A percentile compares a stretch with the other conserved stretches of the same genome.
Conservation (phyloP, 2,888 invertebrate genomes). For the Drosophila paramelanica region DNA sequence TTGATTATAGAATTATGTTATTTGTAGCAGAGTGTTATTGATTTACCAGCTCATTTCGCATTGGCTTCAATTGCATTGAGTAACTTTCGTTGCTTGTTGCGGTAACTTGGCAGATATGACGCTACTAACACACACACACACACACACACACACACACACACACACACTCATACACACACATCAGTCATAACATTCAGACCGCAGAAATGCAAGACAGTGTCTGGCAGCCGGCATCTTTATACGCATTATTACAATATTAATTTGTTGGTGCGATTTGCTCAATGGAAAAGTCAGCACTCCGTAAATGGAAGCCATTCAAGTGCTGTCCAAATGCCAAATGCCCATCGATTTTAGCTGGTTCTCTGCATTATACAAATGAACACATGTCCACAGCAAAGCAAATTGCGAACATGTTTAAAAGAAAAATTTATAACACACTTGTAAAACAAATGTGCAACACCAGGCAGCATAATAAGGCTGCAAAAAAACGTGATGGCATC, state of each 20-base stretch:
- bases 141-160: slow-evolving; percentile 9
- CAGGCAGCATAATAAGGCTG: slow-evolving; percentile 1
- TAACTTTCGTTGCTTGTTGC: slow-evolving; percentile 59
- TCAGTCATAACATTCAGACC: slow-evolving; percentile 47
- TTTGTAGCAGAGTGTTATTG: slow-evolving; percentile 60
- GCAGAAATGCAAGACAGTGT: slow-evolving; percentile 21
- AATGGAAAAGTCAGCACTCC: slow-evolving; percentile 67
- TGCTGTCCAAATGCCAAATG: slow-evolving; percentile 68
- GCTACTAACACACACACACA: slow-evolving; percentile 31
- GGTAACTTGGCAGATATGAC: slow-evolving; percentile 39
- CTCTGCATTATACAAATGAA: slow-evolving; percentile 19
- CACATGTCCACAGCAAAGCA: not conserved
- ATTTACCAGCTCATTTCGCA: slow-evolving; percentile 48
- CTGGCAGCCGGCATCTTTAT: slow-evolving; percentile 47
- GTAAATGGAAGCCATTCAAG: slow-evolving; percentile 65
- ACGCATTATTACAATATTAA: slow-evolving; percentile 63
- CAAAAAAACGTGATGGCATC: slow-evolving; percentile 7
- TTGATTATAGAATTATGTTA: not conserved
- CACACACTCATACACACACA: slow-evolving; percentile 5
- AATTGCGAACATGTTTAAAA: not conserved
- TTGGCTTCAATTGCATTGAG: slow-evolving; percentile 75
- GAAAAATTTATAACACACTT: slow-evolving; percentile 11
- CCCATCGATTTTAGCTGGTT: slow-evolving; percentile 72
- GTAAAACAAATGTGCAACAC: not conserved
- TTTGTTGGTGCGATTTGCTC: slow-evolving; percentile 61